Evolutionary conservation across 1,140 invertebrate species (phyloP), one percentile per base, ranked within the genome.

Genomic region (Nasonia longicornis): DNA sequence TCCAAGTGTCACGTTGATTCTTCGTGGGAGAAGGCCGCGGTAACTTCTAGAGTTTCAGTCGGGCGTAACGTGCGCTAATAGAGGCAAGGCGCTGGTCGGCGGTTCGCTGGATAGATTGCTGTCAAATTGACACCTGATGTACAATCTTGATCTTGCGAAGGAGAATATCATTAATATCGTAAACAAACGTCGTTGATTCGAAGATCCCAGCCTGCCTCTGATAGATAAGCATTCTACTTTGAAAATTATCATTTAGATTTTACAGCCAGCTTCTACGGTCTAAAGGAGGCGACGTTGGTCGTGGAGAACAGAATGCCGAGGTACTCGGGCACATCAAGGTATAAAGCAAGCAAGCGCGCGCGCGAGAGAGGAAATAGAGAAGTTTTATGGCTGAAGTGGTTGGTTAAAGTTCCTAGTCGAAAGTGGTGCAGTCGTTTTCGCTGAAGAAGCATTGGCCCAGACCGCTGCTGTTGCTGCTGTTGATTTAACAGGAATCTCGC

Each of bases 401-500:
- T 67, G 29, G 29, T 67, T 29, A 67, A 67, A 76, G 29, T 76
- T 64, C 35, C 20, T 11, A 64, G 58, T 66, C 48, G n/a, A 66
- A 76, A 76, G 48, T 76, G 26, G 35, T 35, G 63, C 20, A 20
- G n/a, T 26, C 22, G 35, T 76, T 64, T 75, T 64, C 26, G 52
- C 26, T 75, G 12, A 45, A 52, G 16, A 58, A 31, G 3, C n/a
- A 74, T 67, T 67, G 64, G n/a, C 38, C 69, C 7, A 71, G 20
- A n/a, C 69, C 52, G 26, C 69, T 42, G 16, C 3, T 10, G 31
- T 2, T 31, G 4, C 29, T 67, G 69, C 69, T 67, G 66, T 69
- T 77, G 64, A 70, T 77, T 69, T 69, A 29, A 69, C 58, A 20
- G 42, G 22, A 70, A 69, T 77, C 11, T 77, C 22, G 64, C 64